Evolutionary conservation across 1,140 invertebrate genomes (phyloP).

Genomic region (Argopecten irradians): DNA sequence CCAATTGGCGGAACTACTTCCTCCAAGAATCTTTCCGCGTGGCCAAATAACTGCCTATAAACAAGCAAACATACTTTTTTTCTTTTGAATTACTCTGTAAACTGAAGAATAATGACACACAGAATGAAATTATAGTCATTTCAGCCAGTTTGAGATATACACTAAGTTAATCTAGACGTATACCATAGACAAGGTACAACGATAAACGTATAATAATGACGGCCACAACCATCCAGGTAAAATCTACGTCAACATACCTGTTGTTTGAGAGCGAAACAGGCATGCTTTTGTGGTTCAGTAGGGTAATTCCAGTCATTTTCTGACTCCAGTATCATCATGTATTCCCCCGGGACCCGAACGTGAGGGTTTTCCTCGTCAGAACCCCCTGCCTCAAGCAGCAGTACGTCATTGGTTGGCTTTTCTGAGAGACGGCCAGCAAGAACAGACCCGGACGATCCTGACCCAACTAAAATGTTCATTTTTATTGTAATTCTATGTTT

Average conservation of each 20-base stretch:
- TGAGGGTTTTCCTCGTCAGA: not conserved
- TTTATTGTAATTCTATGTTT: no score
- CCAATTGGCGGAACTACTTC: not conserved
- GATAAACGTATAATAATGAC: no score
- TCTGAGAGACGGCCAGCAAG: conserved; percentile 36
- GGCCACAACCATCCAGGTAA: no score
- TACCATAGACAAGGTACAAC: no score
- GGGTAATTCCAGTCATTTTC: not conserved
- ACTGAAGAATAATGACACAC: no score
- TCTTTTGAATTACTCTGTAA: no score
- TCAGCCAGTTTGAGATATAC: no score
- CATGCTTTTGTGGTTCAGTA: not conserved
- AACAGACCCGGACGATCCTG: conserved; percentile 38
- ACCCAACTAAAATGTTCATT: conserved; percentile 40
- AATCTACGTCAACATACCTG: no score
- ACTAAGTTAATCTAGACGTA: no score
- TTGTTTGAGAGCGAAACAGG: not conserved
- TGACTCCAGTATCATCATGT: not conserved
- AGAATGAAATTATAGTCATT: no score
- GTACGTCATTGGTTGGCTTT: not conserved
- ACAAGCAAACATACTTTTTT: no score
- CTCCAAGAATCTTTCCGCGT: not conserved
- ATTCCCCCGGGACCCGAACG: not conserved
- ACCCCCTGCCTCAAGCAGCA: conserved; percentile 33
- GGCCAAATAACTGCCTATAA: not conserved